phyloP scores from a whole-genome alignment of 2,113 vertebrate species.

The Malurus alboscapulatus region DNA sequence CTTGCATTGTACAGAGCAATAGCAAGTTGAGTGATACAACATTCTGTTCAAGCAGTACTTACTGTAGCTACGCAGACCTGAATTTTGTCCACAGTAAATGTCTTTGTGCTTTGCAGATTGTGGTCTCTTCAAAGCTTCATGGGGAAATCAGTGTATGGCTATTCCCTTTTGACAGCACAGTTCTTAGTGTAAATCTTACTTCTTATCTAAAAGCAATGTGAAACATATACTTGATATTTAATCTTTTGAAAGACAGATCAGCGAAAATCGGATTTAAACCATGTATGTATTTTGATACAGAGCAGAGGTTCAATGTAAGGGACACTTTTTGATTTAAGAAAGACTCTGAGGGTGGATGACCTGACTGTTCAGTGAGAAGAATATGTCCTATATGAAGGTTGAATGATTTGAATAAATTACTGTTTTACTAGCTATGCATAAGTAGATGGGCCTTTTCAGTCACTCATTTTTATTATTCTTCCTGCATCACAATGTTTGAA shows the following conservation, averaged over 20 bases:
- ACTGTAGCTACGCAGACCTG: neutral
- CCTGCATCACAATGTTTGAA: conserved; percentile 8
- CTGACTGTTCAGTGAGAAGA: neutral
- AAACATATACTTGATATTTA: neutral
- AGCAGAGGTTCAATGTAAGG: neutral
- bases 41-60: neutral
- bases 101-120: neutral
- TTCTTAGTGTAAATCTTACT: neutral
- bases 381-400: neutral
- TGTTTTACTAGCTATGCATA: conserved; percentile 3
- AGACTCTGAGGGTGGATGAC: neutral
- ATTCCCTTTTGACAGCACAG: neutral
- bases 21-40: neutral
- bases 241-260: neutral
- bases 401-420: neutral
- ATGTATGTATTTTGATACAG: neutral
- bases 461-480: neutral
- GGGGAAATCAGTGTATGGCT: neutral
- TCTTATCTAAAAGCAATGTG: neutral
- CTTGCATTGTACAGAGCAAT: neutral
- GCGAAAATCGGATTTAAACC: neutral
- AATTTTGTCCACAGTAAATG: neutral
- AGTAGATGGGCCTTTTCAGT: neutral
- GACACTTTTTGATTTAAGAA: conserved; percentile 15
- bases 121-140: neutral